A percentile compares a stretch with the other conserved stretches of the same genome.
phyloP scores from a whole-genome alignment of 2,797 vertebrate species.

The Scleropages formosus region DNA sequence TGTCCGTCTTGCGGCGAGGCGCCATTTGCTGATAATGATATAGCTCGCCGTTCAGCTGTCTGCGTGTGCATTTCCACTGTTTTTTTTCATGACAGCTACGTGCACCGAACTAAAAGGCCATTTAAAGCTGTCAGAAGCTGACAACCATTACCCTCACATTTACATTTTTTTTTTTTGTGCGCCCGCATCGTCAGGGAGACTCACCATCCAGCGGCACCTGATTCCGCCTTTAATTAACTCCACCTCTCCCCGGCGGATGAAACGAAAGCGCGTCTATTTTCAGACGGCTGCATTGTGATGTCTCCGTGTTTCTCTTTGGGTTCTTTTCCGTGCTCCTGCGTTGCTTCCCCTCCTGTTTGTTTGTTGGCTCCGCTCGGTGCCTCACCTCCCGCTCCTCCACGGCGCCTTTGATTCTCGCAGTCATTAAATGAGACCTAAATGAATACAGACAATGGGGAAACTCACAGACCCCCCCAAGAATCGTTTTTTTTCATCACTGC shows the following conservation, averaged over 20 bases:
- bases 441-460: constrained; percentile 55
- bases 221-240: constrained; percentile 81
- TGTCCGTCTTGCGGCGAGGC: constrained; percentile 71
- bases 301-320: constrained; percentile 44
- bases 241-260: constrained; percentile 58
- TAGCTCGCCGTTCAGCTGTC: constrained; percentile 47
- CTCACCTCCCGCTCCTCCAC: constrained; percentile 42
- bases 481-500: constrained; percentile 41
- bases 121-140: constrained; percentile 71
- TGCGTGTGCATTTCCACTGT: constrained; percentile 46
- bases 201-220: constrained; percentile 71
- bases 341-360: constrained; percentile 46
- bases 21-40: constrained; percentile 55
- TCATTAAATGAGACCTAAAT: constrained; percentile 58
- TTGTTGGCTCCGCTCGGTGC: constrained; percentile 39
- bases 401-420: constrained; percentile 45
- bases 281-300: constrained; percentile 53
- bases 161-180: constrained; percentile 77
- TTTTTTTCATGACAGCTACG: constrained; percentile 51
- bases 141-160: constrained; percentile 81
- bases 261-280: constrained; percentile 55
- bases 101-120: constrained; percentile 56
- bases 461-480: constrained; percentile 30
- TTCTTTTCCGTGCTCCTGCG: constrained; percentile 35
- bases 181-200: constrained; percentile 73